Conservation (phyloP, 2,888 invertebrate species). For the Carpatolechia fugitivella region DNA sequence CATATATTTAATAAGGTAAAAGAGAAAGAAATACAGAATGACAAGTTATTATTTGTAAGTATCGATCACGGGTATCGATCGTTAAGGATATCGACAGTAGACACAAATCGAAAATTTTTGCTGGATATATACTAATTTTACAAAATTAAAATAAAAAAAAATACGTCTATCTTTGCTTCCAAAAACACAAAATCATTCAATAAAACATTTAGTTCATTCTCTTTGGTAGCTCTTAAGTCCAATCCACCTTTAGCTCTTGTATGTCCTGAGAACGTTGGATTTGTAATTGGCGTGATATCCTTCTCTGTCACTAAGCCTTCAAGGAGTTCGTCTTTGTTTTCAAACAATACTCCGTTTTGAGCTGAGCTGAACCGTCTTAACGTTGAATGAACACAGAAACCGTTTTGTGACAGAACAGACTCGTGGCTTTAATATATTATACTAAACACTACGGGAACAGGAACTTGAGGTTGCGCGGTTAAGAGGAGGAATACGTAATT, state of each 20-base stretch:
- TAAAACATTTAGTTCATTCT: too few relatives aligned
- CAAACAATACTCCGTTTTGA: slow-evolving; percentile 65
- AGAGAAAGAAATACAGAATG: too few relatives aligned
- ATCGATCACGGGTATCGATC: too few relatives aligned
- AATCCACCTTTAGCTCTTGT: slow-evolving; percentile 31
- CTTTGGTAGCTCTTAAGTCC: neutral
- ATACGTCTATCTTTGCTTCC: neutral
- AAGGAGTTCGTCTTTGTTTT: slow-evolving; percentile 63
- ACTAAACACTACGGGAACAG: too few relatives aligned
- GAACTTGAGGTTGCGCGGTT: too few relatives aligned
- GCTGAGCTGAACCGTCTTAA: slow-evolving; percentile 45
- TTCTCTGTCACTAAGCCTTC: slow-evolving; percentile 58
- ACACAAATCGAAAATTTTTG: too few relatives aligned
- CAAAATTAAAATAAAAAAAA: too few relatives aligned
- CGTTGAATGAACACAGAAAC: neutral
- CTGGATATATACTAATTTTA: too few relatives aligned
- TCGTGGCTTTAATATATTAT: neutral
- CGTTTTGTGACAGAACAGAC: neutral
- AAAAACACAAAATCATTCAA: neutral
- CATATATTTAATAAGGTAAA: too few relatives aligned
- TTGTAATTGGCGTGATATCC: slow-evolving; percentile 66
- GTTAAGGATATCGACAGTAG: too few relatives aligned
- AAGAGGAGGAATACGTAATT: too few relatives aligned
- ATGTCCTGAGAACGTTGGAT: slow-evolving; percentile 62
- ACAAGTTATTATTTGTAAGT: too few relatives aligned